A percentile compares a stretch with the other conserved stretches of the same genome.
These are phyloP conservation scores for Tenthredo distinguenda DNA, from an alignment of 2,888 invertebrate species.

Conservation along the genomic window DNA sequence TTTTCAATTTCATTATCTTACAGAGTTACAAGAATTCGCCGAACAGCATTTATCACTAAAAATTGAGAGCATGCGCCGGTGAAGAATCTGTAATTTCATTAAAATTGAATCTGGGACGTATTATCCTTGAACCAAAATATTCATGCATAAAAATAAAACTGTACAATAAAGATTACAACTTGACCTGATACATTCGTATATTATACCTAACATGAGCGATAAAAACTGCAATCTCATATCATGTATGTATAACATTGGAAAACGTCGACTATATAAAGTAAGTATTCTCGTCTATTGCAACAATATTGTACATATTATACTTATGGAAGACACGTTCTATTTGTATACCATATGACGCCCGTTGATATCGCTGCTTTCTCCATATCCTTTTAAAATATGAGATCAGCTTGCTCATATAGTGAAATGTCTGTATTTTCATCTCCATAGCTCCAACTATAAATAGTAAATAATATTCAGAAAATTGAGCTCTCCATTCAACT, in stretches of 20 bases:
- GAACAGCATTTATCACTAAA: neutral
- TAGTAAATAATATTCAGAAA: neutral
- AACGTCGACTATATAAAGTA: neutral
- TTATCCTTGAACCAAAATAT: slow-evolving; percentile 61
- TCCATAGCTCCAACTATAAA: neutral
- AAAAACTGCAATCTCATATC: neutral
- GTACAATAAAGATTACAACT: slow-evolving; percentile 62
- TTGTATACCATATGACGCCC: too few species aligned
- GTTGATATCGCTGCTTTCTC: too few species aligned
- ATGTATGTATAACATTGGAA: neutral
- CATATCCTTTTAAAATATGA: too few species aligned
- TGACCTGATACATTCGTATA: neutral
- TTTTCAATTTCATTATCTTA: slow-evolving; percentile 9
- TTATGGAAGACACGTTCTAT: too few species aligned
- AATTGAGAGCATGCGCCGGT: neutral
- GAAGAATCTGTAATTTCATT: slow-evolving; percentile 37
- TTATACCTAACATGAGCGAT: neutral
- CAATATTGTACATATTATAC: neutral
- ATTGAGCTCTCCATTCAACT: neutral
- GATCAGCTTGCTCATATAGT: too few species aligned
- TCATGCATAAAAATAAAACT: slow-evolving; percentile 58
- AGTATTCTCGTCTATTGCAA: neutral
- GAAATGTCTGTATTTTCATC: neutral
- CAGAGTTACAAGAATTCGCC: neutral
- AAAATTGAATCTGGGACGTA: slow-evolving; percentile 57